These are phyloP conservation scores for Myiothlypis coronata DNA, from an alignment of 2,797 vertebrate species.

Conservation along the genomic window DNA sequence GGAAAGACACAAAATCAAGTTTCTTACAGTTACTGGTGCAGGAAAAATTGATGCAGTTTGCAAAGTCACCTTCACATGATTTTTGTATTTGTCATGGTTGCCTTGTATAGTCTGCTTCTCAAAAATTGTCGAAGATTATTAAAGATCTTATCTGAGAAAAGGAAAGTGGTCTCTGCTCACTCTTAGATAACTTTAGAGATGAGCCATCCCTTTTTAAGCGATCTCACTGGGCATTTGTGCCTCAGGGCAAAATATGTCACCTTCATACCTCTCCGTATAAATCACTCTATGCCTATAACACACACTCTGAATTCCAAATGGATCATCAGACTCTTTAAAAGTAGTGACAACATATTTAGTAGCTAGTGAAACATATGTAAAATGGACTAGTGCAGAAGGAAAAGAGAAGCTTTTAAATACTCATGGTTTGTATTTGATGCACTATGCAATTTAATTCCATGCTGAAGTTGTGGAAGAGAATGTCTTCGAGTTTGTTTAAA, in stretches of 20 bases:
- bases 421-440: neutral
- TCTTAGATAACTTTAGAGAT: conserved; percentile 26
- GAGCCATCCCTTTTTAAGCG: neutral
- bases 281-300: neutral
- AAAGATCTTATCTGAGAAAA: conserved; percentile 45
- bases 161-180: conserved; percentile 1
- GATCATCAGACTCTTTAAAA: neutral
- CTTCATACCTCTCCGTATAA: conserved; percentile 7
- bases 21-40: neutral
- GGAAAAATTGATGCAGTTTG: neutral
- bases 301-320: conserved; percentile 16
- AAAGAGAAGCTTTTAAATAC: neutral
- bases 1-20: neutral
- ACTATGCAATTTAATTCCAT: neutral
- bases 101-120: neutral
- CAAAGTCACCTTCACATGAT: conserved; percentile 54
- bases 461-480: neutral
- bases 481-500: neutral
- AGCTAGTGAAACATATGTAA: neutral
- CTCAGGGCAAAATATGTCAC: conserved; percentile 28
- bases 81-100: conserved; percentile 37
- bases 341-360: neutral
- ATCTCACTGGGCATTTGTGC: conserved; percentile 6
- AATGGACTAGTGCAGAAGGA: neutral
- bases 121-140: conserved; percentile 10